A percentile compares a stretch with the other conserved stretches of the same genome.
phyloP scores from a whole-genome alignment of 2,888 invertebrate genomes.

The Octonoba sinensis region DNA sequence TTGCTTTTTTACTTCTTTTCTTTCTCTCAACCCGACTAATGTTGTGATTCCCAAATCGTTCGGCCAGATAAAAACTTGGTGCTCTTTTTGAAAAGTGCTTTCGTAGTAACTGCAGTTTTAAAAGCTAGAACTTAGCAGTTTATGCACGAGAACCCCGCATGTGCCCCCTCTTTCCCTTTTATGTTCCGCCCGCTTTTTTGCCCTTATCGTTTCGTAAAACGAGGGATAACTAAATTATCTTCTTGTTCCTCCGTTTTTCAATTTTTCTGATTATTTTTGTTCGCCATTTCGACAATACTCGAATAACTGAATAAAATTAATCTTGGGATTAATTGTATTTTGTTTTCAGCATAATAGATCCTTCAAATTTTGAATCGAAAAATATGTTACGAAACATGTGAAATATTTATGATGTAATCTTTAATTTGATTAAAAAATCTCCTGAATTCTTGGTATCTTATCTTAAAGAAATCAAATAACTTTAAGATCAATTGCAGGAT shows the following conservation, averaged over 20 bases:
- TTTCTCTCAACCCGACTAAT: conserved; percentile 16
- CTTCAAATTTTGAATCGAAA: too few relatives aligned
- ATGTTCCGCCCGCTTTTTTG: conserved; percentile 4
- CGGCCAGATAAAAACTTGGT: conserved; percentile 56
- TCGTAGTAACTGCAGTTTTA: conserved; percentile 36
- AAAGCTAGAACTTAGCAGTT: conserved; percentile 28
- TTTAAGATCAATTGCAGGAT: too few relatives aligned
- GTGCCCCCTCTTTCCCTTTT: not conserved
- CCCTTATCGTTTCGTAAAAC: conserved; percentile 13
- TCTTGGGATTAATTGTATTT: conserved; percentile 1
- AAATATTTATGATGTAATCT: too few relatives aligned
- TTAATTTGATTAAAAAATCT: too few relatives aligned
- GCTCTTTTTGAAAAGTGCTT: conserved; percentile 48
- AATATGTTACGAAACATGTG: too few relatives aligned
- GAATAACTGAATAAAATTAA: not conserved
- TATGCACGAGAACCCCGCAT: conserved; percentile 32
- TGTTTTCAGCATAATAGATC: too few relatives aligned
- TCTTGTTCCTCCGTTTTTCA: conserved; percentile 20
- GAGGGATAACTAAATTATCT: conserved; percentile 53
- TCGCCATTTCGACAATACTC: not conserved
- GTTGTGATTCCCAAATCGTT: conserved; percentile 58
- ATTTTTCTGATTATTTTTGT: not conserved
- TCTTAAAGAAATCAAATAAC: too few relatives aligned
- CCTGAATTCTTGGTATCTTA: too few relatives aligned
- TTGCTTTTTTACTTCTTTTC: not conserved